Conservation (phyloP, 2,113 vertebrate genomes). For the Sander lucioperca region DNA sequence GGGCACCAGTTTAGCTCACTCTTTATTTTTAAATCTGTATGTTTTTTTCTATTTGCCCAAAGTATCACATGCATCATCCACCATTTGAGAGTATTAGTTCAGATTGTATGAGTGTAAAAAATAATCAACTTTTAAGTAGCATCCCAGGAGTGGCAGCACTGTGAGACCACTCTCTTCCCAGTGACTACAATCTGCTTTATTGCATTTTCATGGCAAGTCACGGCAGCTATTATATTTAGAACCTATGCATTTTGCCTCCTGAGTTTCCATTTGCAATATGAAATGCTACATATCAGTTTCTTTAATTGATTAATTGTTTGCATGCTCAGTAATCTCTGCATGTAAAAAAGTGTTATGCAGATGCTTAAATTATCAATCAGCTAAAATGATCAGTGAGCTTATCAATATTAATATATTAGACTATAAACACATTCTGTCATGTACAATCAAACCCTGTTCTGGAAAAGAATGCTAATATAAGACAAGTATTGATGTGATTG, state of each 20-base stretch:
- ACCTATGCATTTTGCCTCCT: background rate
- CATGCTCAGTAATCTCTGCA: background rate
- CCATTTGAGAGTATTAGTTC: background rate
- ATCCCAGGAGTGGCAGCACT: background rate
- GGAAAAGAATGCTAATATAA: background rate
- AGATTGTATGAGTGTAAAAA: slow-evolving; percentile 7
- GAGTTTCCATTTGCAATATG: background rate
- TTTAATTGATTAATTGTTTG: slow-evolving; percentile 18
- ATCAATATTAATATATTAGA: slow-evolving; percentile 41
- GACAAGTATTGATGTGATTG: background rate
- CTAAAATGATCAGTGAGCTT: slow-evolving; percentile 51
- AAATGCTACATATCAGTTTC: background rate
- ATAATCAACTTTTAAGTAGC: background rate
- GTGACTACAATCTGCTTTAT: background rate
- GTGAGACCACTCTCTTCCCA: slow-evolving; percentile 7
- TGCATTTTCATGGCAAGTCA: background rate
- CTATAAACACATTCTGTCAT: slow-evolving; percentile 13
- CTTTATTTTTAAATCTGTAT: slow-evolving; percentile 35
- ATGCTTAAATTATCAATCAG: background rate
- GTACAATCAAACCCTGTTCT: slow-evolving; percentile 7
- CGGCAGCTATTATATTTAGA: slow-evolving; percentile 4
- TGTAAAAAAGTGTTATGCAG: slow-evolving; percentile 23
- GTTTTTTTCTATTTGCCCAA: background rate
- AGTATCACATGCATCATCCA: background rate
- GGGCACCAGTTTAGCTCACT: slow-evolving; percentile 16